Evolutionary conservation across 2,888 invertebrate species (phyloP).

Genomic region (Rotaria macrura): DNA sequence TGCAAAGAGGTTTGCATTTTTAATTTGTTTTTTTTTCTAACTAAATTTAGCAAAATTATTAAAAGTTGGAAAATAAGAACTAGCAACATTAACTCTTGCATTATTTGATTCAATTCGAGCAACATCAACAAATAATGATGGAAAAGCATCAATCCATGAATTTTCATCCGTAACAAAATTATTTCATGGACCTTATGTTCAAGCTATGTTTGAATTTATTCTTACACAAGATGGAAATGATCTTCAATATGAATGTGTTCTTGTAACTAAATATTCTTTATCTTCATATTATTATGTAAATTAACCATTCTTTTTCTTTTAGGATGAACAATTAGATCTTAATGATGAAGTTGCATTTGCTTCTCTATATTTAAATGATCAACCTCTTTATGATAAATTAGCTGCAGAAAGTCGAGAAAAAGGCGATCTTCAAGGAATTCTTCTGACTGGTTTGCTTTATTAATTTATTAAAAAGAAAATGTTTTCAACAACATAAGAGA

Average conservation of each 20-base stretch:
- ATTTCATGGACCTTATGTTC: conserved; percentile 61
- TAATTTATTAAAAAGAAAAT: no score
- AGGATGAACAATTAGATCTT: conserved; percentile 21
- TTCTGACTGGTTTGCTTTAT: conserved; percentile 58
- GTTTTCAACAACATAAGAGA: no score
- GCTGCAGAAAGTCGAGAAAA: conserved; percentile 62
- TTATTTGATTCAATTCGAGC: not conserved
- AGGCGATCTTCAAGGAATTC: conserved; percentile 71
- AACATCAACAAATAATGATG: not conserved
- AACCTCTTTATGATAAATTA: conserved; percentile 44
- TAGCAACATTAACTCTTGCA: not conserved
- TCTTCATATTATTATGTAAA: no score
- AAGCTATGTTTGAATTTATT: conserved; percentile 73
- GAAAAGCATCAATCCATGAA: not conserved
- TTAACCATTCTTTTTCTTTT: no score
- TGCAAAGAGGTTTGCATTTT: not conserved
- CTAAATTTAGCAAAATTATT: not conserved
- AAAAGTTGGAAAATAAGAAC: not conserved
- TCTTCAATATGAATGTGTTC: conserved; percentile 64
- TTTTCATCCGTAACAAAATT: not conserved
- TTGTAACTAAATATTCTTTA: no score
- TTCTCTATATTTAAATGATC: not conserved
- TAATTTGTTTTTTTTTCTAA: not conserved
- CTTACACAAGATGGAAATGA: conserved; percentile 62
- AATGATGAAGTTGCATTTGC: conserved; percentile 20